Evolutionary conservation across 1,140 invertebrate genomes (phyloP), one percentile per base, ranked within the genome.

Genomic region (Homarus americanus): DNA sequence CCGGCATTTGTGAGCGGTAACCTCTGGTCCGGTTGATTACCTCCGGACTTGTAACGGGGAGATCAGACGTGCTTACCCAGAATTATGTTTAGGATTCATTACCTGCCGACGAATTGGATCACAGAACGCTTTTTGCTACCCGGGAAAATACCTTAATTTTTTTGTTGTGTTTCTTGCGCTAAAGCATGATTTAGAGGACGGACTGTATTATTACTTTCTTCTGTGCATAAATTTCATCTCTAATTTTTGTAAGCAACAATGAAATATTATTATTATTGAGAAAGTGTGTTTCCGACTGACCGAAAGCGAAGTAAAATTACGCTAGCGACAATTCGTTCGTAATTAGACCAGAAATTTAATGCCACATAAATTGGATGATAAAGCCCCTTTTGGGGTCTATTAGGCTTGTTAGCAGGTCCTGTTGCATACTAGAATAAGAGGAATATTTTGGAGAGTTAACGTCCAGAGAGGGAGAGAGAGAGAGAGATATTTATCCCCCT

Each of bases 81-180:
- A 78, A 87, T 87, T 87, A 87, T 87, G 85, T 78, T 87, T 87
- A 87, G 85, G 85, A 79, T 87, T 87, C 85, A 87, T 87, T 87
- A 87, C 36, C 53, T 40, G 34, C 53, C 75, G 38, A 44, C 32
- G 73, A 40, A 87, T 79, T 63, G 73, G 85, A 87, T 87, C 75
- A 73, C 38, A 49, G 85, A 34, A 58, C 32, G 34, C n/a, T 32
- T 69, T 69, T 63, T 63, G 58, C 20, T 24, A 20, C n/a, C 10
- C 9, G 38, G 76, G 44, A 12, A 79, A 79, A 41, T n/a, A 49
- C 38, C 34, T 75, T 32, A n/a, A n/a, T n/a, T n/a, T n/a, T n/a
- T n/a, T n/a, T n/a, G n/a, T n/a, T n/a, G n/a, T n/a, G n/a, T n/a
- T n/a, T n/a, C n/a, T n/a, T n/a, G n/a, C n/a, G n/a, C n/a, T n/a